Percentiles rank a stretch among this genome's conserved stretches.
Conservation (phyloP, 2,113 vertebrate genomes). For the Dinomys branickii region DNA sequence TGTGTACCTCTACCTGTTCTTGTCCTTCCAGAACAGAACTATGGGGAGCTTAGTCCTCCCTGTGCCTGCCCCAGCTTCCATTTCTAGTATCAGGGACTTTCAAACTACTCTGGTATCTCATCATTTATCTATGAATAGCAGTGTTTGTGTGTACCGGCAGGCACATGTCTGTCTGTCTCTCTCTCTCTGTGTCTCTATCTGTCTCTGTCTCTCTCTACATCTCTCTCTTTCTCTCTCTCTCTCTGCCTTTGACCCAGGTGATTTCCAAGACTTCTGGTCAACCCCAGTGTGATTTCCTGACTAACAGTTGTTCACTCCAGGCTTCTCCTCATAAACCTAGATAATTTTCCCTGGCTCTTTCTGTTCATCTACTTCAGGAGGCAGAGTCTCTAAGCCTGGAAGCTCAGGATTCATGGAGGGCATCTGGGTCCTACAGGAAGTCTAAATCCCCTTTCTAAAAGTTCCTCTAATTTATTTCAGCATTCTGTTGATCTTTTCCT, state of each 20-base stretch:
- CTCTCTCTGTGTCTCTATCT: not conserved
- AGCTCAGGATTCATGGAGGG: constrained; percentile 1
- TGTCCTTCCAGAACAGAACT: not conserved
- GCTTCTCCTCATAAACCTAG: not conserved
- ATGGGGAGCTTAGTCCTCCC: not conserved
- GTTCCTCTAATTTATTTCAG: constrained; percentile 79
- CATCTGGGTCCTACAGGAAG: constrained; percentile 39
- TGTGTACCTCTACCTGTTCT: not conserved
- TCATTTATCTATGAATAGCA: not conserved
- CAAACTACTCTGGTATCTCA: rapidly evolving
- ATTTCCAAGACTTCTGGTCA: not conserved
- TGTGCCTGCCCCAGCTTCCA: not conserved
- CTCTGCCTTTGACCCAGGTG: not conserved
- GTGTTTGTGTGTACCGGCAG: rapidly evolving
- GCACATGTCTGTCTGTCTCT: not conserved
- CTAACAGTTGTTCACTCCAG: not conserved
- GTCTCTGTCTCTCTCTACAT: not conserved
- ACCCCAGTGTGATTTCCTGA: not conserved
- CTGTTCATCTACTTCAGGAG: not conserved
- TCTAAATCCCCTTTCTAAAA: constrained; percentile 1
- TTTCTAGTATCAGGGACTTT: not conserved
- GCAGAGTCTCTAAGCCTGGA: not conserved
- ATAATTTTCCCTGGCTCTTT: not conserved
- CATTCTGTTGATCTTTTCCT: constrained; percentile 77
- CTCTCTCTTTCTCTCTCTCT: not conserved